Percentiles rank a stretch among this genome's conserved stretches.
These are phyloP conservation scores for Aquatica leii DNA, from an alignment of 2,888 invertebrate genomes.

Conservation along the genomic window DNA sequence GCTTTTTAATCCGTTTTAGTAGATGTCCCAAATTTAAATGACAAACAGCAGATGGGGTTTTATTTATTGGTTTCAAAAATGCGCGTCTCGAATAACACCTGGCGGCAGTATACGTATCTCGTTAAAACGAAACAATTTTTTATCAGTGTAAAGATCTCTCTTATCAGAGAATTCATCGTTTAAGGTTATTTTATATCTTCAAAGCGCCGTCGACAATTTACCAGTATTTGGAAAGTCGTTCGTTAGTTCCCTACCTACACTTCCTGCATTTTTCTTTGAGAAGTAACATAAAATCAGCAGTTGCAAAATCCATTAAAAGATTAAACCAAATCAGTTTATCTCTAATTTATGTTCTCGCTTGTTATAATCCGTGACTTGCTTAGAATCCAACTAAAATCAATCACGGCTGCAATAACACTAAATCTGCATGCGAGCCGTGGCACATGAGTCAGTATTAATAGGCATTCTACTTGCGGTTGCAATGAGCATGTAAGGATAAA, in stretches of 20 bases:
- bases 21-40: conserved; percentile 40
- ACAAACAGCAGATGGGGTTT: conserved; percentile 40
- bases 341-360: conserved; percentile 53
- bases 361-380: conserved; percentile 51
- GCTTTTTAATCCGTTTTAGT: conserved; percentile 37
- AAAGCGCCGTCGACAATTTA: conserved; percentile 47
- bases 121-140: conserved; percentile 50
- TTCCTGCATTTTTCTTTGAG: conserved; percentile 19
- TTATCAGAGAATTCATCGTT: conserved; percentile 52
- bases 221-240: conserved; percentile 32
- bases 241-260: conserved; percentile 28
- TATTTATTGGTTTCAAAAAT: conserved; percentile 52
- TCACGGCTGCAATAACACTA: conserved; percentile 59
- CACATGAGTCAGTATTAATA: conserved; percentile 46
- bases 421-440: conserved; percentile 55
- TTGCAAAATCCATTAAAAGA: conserved; percentile 54
- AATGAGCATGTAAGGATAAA: conserved; percentile 52
- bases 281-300: conserved; percentile 43
- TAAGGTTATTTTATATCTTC: conserved; percentile 53
- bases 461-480: conserved; percentile 53
- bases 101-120: conserved; percentile 51
- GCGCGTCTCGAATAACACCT: conserved; percentile 54
- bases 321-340: conserved; percentile 52
- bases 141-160: conserved; percentile 53
- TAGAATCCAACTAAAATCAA: conserved; percentile 51